Evolutionary conservation across 2,797 vertebrate genomes (phyloP).

Genomic region (Tauraco hartlaubi): DNA sequence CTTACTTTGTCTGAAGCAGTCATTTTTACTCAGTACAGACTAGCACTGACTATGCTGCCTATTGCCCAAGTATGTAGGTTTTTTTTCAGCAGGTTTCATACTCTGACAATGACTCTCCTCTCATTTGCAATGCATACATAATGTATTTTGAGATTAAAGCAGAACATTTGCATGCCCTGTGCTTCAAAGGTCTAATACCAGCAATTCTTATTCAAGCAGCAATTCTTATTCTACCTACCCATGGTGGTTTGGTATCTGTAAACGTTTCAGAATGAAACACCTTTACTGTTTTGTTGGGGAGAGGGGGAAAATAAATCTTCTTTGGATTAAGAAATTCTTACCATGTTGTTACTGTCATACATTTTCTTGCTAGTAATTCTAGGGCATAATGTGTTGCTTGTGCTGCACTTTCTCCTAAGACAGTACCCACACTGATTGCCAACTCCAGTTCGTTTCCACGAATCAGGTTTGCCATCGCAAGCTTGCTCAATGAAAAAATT

Average conservation of each 20-base stretch:
- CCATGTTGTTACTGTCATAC: constrained; percentile 91
- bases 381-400: constrained; percentile 90
- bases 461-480: constrained; percentile 93
- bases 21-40: neutral
- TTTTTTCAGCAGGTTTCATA: neutral
- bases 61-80: neutral
- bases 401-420: constrained; percentile 88
- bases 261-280: neutral
- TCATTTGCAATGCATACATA: neutral
- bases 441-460: constrained; percentile 96
- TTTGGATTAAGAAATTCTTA: constrained; percentile 74
- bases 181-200: neutral
- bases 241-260: neutral
- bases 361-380: constrained; percentile 93
- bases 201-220: neutral
- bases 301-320: neutral
- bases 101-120: neutral
- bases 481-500: constrained; percentile 80
- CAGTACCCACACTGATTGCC: constrained; percentile 90
- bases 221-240: neutral
- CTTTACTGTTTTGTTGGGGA: neutral
- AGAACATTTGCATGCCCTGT: neutral
- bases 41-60: neutral
- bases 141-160: neutral
- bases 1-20: neutral